phyloP scores from a whole-genome alignment of 2,797 vertebrate species.

The Orestias chungarensis region DNA sequence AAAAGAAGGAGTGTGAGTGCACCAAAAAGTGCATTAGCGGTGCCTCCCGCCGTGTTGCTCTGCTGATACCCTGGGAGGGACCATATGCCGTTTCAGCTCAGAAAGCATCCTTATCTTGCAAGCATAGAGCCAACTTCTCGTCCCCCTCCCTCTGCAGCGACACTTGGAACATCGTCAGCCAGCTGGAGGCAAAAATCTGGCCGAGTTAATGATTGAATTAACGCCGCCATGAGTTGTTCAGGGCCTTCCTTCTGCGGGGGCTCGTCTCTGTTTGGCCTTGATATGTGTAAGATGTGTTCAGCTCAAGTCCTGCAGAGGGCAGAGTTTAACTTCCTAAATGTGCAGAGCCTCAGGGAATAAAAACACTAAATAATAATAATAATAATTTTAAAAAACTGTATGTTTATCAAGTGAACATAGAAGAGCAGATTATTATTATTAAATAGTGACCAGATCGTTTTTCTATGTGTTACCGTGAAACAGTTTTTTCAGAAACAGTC shows the following conservation, averaged over 20 bases:
- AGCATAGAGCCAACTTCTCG: slow-evolving; percentile 43
- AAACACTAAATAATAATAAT: no score
- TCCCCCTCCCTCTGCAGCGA: slow-evolving; percentile 50
- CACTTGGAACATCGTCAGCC: slow-evolving; percentile 36
- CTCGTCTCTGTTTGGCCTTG: slow-evolving; percentile 11
- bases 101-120: slow-evolving; percentile 61
- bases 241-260: slow-evolving; percentile 31
- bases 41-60: slow-evolving; percentile 63
- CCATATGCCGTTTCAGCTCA: slow-evolving; percentile 77
- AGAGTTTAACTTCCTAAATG: slow-evolving; percentile 79
- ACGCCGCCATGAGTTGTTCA: slow-evolving; percentile 28
- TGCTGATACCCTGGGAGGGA: slow-evolving; percentile 72
- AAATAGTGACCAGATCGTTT: slow-evolving; percentile 5
- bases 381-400: no score
- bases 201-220: slow-evolving; percentile 41
- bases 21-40: slow-evolving; percentile 13
- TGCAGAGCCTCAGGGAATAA: slow-evolving; percentile 35
- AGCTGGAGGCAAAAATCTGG: slow-evolving; percentile 50
- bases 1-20: slow-evolving; percentile 1
- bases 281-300: slow-evolving; percentile 51
- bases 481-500: neutral
- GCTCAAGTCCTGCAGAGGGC: slow-evolving; percentile 81
- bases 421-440: no score
- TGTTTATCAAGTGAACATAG: no score
- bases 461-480: neutral